These are phyloP conservation scores for Taenioides sp. DNA, from an alignment of 2,797 vertebrate species.

Conservation along the genomic window DNA sequence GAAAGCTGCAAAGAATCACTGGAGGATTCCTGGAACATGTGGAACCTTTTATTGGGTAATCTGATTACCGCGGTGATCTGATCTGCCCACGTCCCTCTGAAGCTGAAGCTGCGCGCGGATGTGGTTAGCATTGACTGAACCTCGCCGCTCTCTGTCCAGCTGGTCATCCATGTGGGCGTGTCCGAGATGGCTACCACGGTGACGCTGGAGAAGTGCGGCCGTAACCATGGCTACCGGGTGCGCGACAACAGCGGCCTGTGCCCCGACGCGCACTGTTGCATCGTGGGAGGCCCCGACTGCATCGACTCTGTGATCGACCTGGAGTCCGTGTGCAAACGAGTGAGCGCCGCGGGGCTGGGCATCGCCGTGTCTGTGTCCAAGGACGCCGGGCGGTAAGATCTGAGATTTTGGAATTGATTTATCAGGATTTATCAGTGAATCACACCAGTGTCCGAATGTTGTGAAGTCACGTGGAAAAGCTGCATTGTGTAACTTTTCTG, in stretches of 20 bases:
- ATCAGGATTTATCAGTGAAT: too few species aligned
- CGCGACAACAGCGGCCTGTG: conserved; percentile 92
- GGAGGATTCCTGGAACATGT: too few species aligned
- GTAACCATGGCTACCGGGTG: conserved; percentile 90
- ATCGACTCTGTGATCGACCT: conserved; percentile 93
- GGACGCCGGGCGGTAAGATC: conserved; percentile 89
- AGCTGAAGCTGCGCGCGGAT: too few species aligned
- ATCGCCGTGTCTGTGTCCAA: conserved; percentile 90
- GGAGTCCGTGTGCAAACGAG: conserved; percentile 86
- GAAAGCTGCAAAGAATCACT: too few species aligned
- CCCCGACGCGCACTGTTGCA: conserved; percentile 88
- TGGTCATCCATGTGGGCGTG: conserved; percentile 94
- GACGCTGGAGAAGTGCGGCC: conserved; percentile 92
- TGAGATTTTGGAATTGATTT: too few species aligned
- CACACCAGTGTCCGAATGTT: too few species aligned
- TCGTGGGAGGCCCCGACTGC: conserved; percentile 90
- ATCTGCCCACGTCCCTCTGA: too few species aligned
- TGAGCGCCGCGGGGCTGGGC: conserved; percentile 82
- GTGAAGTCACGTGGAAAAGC: too few species aligned
- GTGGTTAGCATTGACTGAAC: too few species aligned
- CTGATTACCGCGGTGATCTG: too few species aligned
- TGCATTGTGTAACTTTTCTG: too few species aligned
- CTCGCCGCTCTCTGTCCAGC: conserved; percentile 59
- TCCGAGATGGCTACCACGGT: conserved; percentile 93
- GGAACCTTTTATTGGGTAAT: too few species aligned